Evolutionary conservation across 2,888 invertebrate species (phyloP).

Genomic region (Tanytarsus gracilentus): DNA sequence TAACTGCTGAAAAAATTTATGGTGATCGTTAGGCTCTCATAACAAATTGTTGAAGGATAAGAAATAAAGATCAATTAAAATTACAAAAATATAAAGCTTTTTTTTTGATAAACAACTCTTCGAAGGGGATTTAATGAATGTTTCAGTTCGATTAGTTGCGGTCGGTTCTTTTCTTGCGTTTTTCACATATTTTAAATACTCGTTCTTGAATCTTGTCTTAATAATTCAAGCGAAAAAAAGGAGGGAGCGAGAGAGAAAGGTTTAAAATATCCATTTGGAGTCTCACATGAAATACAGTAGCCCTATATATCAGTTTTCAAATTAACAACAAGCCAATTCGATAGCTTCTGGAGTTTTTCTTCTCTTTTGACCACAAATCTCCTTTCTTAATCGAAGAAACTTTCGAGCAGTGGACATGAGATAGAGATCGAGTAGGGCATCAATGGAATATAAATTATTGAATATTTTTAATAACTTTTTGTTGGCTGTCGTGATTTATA

Average conservation of each 20-base stretch:
- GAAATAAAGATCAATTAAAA: slow-evolving; percentile 23
- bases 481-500: slow-evolving; percentile 15
- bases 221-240: slow-evolving; percentile 16
- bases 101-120: slow-evolving; percentile 9
- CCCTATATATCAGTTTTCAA: slow-evolving; percentile 24
- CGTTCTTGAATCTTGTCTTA: slow-evolving; percentile 16
- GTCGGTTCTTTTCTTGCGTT: background rate
- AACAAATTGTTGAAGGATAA: slow-evolving; percentile 26
- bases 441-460: background rate
- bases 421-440: too few relatives aligned
- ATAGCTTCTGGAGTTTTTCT: slow-evolving; percentile 23
- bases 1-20: slow-evolving; percentile 16
- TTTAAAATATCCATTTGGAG: background rate
- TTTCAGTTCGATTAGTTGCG: slow-evolving; percentile 21
- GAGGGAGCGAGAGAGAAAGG: background rate
- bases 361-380: background rate
- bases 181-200: slow-evolving; percentile 14
- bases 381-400: too few relatives aligned
- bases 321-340: slow-evolving; percentile 21
- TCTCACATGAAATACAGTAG: slow-evolving; percentile 16
- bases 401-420: too few relatives aligned
- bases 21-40: slow-evolving; percentile 24
- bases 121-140: slow-evolving; percentile 11
- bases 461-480: slow-evolving; percentile 6
- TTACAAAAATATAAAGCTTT: slow-evolving; percentile 6